Conservation (phyloP, 1,140 invertebrate genomes). For the Drosophila sechellia region DNA sequence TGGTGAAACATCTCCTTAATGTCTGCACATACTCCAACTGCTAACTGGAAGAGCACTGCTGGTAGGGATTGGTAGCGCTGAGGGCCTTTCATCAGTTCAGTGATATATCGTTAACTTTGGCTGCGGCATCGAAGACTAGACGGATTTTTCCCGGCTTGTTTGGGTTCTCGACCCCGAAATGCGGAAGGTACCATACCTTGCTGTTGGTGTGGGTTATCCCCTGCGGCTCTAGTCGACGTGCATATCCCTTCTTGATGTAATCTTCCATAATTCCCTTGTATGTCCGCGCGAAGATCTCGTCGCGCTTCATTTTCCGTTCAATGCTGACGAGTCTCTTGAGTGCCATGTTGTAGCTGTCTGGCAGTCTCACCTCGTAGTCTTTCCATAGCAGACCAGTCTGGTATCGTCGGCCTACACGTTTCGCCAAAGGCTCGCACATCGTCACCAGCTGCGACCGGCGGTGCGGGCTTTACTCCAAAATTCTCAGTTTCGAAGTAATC, state of each 20-base stretch:
- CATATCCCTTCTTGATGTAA: neutral
- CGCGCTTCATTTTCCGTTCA: neutral
- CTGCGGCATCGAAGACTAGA: too few relatives aligned
- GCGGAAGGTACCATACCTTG: constrained; percentile 3
- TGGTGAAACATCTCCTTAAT: neutral
- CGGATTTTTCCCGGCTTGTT: too few relatives aligned
- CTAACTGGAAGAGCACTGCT: neutral
- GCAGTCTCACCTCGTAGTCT: neutral
- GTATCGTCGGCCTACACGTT: neutral
- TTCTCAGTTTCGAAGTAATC: too few relatives aligned
- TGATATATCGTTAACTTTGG: too few relatives aligned
- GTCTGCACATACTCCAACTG: neutral
- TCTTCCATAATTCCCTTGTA: neutral
- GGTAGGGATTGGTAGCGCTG: neutral
- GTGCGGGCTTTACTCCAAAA: too few relatives aligned
- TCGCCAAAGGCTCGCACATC: neutral
- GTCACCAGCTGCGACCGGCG: too few relatives aligned
- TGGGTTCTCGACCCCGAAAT: constrained; percentile 1
- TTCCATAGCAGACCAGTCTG: neutral
- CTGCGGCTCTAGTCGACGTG: neutral
- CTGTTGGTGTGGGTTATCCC: neutral
- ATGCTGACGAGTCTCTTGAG: constrained; percentile 1
- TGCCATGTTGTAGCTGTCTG: neutral
- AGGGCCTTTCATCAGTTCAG: neutral
- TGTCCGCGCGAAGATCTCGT: neutral